Evolutionary conservation across 2,888 invertebrate species (phyloP).

Genomic region (Harpalus rubripes): DNA sequence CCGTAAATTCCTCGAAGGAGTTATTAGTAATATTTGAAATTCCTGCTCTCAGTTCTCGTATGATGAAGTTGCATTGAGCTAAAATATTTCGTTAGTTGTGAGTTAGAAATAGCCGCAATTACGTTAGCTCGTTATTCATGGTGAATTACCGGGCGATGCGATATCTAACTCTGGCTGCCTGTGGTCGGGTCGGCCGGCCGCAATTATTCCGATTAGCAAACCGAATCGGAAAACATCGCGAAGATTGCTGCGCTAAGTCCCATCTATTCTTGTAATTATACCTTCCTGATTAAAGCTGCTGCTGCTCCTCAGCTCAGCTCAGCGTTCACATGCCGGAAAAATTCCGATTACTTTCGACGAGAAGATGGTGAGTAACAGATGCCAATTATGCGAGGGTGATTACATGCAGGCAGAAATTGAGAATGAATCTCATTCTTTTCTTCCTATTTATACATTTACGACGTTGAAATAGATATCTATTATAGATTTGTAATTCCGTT

Average conservation of each 20-base stretch:
- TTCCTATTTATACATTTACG: conserved; percentile 1
- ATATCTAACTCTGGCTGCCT: conserved; percentile 22
- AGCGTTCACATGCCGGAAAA: conserved; percentile 33
- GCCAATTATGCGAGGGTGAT: conserved; percentile 14
- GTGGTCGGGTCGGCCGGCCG: conserved; percentile 24
- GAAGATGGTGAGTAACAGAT: conserved; percentile 11
- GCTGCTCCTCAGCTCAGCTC: background rate
- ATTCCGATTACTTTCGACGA: background rate
- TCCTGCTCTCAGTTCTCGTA: background rate
- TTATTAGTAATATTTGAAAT: conserved; percentile 8
- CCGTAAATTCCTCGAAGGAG: background rate
- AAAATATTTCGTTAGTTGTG: conserved; percentile 22
- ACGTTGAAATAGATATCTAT: too few species aligned
- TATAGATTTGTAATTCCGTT: too few species aligned
- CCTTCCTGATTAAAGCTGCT: conserved; percentile 41
- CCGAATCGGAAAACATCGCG: conserved; percentile 51
- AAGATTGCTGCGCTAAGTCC: conserved; percentile 49
- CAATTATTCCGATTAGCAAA: conserved; percentile 53
- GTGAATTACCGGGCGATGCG: conserved; percentile 3
- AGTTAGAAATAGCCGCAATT: conserved; percentile 42
- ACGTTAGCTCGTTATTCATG: conserved; percentile 40
- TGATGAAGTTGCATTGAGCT: conserved; percentile 11
- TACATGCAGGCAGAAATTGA: background rate
- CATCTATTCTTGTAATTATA: conserved; percentile 50
- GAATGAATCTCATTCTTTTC: background rate